phyloP scores from a whole-genome alignment of 1,140 invertebrate genomes.

The Daktulosphaira vitifoliae region DNA sequence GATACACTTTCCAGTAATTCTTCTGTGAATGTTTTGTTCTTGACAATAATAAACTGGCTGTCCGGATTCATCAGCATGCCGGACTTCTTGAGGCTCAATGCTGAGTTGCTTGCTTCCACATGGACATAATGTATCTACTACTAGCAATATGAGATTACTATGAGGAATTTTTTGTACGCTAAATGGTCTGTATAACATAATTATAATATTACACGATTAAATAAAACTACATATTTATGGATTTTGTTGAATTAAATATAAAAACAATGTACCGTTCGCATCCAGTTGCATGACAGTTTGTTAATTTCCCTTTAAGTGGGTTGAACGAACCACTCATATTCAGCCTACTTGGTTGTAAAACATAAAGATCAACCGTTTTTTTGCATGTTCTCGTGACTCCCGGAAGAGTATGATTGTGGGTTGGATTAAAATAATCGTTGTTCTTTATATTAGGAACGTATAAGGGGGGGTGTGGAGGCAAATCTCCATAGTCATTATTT shows the following conservation, averaged over 20 bases:
- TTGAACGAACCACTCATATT: constrained; percentile 66
- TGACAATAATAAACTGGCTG: constrained; percentile 48
- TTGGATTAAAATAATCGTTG: constrained; percentile 42
- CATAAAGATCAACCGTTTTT: constrained; percentile 77
- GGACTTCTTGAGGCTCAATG: constrained; percentile 65
- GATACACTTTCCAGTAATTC: constrained; percentile 67
- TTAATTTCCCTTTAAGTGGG: constrained; percentile 77
- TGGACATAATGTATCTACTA: constrained; percentile 80
- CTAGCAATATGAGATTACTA: constrained; percentile 80
- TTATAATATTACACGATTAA: too few relatives aligned
- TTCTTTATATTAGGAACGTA: constrained; percentile 41
- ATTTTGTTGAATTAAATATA: too few relatives aligned
- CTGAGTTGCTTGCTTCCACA: constrained; percentile 76
- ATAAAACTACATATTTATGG: too few relatives aligned
- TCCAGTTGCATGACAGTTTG: constrained; percentile 78
- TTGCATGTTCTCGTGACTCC: constrained; percentile 63
- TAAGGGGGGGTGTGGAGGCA: constrained; percentile 41
- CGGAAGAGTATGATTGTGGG: constrained; percentile 34
- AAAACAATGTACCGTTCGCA: constrained; percentile 69
- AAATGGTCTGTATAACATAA: constrained; percentile 58
- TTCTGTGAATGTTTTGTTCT: constrained; percentile 53
- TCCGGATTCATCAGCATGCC: constrained; percentile 41
- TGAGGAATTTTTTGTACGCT: constrained; percentile 87
- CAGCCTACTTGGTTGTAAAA: constrained; percentile 67
- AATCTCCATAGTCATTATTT: constrained; percentile 31